Percentiles rank a stretch among this genome's conserved stretches.
Evolutionary conservation across 2,888 invertebrate genomes (phyloP).

Genomic region (Cyclophora albipunctata): DNA sequence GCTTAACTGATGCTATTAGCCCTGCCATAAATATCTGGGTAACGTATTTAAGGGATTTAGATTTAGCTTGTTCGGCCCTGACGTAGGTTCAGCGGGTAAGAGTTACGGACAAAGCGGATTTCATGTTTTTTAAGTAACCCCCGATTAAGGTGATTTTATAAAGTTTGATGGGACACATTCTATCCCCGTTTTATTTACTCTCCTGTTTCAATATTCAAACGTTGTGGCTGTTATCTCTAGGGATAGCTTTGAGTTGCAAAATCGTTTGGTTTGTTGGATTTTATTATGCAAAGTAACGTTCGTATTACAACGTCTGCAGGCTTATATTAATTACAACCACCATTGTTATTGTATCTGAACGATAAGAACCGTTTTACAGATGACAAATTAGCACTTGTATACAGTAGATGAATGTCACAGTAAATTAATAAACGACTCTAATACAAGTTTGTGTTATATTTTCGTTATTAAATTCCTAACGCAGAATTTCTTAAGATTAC

Average conservation of each 20-base stretch:
- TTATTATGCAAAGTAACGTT: too few relatives aligned
- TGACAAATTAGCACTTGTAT: too few relatives aligned
- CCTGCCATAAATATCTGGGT: constrained; percentile 68
- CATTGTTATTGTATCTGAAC: too few relatives aligned
- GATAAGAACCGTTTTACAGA: too few relatives aligned
- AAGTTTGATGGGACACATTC: constrained; percentile 9
- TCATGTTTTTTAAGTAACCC: constrained; percentile 38
- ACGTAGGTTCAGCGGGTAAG: constrained; percentile 57
- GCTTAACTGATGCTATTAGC: constrained; percentile 62
- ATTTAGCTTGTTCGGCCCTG: constrained; percentile 59
- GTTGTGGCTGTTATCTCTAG: background rate
- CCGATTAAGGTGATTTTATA: constrained; percentile 22
- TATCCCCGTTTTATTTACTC: constrained; percentile 4
- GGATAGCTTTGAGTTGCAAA: background rate
- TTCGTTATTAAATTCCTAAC: constrained; percentile 5
- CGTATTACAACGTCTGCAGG: too few relatives aligned
- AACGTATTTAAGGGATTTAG: constrained; percentile 67
- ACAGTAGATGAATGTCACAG: too few relatives aligned
- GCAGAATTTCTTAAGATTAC: constrained; percentile 6
- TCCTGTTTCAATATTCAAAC: constrained; percentile 1
- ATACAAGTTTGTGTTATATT: too few relatives aligned
- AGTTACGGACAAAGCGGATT: constrained; percentile 35
- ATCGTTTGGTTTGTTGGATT: background rate
- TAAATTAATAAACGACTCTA: too few relatives aligned
- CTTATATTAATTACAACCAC: too few relatives aligned